A percentile compares a stretch with the other conserved stretches of the same genome.
phyloP scores from a whole-genome alignment of 2,113 vertebrate species.

The Podilymbus podiceps region DNA sequence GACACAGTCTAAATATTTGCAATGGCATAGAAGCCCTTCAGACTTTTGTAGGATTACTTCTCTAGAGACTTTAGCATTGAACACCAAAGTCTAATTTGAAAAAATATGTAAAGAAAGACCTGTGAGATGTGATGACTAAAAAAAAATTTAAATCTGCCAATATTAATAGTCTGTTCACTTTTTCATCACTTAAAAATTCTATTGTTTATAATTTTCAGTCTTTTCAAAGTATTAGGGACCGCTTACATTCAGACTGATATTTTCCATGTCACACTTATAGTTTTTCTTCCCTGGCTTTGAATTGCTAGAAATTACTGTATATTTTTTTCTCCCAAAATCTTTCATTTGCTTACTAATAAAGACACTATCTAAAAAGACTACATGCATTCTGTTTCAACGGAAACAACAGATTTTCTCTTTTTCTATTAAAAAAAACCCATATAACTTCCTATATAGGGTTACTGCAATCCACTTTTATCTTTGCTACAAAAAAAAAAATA shows the following conservation, averaged over 20 bases:
- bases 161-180: not conserved
- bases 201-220: not conserved
- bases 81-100: not conserved
- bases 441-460: not conserved
- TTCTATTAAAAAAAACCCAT: rapidly evolving
- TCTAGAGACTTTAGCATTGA: not conserved
- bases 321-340: not conserved
- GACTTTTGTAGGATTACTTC: not conserved
- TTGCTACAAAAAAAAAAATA: not conserved
- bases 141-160: too few relatives aligned
- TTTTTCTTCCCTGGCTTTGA: not conserved
- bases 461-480: not conserved
- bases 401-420: not conserved
- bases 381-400: not conserved
- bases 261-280: not conserved
- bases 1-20: not conserved
- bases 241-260: not conserved
- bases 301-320: not conserved
- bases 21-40: not conserved
- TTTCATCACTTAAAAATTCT: not conserved
- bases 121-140: not conserved
- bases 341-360: not conserved
- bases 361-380: not conserved
- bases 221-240: not conserved
- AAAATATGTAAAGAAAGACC: not conserved